Evolutionary conservation across 2,113 vertebrate species (phyloP), one percentile per base, ranked within the genome.

Genomic region (Hyperoodon ampullatus): DNA sequence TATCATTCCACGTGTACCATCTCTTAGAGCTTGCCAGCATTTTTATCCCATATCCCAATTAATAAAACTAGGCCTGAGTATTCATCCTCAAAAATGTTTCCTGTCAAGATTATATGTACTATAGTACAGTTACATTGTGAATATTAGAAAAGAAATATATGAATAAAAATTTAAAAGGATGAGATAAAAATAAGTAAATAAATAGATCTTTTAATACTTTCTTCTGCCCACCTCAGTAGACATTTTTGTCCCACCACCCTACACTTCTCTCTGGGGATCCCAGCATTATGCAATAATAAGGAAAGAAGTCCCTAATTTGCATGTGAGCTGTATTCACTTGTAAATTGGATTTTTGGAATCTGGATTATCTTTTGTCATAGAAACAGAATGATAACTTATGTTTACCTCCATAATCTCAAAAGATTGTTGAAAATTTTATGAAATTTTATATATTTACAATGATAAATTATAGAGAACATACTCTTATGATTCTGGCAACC

Each of bases 381-480:
- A 96, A 96, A 90, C 28, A 92, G 71, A 72, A 82, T 72, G 58
- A 26, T 88, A 71, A 74, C 42, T 96, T 95, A 66, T 77, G 77
- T 88, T 88, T 94, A 92, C 18, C 42, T 82, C 18, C 9, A 14
- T 91, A 84, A 90, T 68, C 21, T 91, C 21, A 66, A 50, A 85
- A 83, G 9, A 65, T 88, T 92, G 9, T 90, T 86, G 42, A 26
- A 39, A 39, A 39, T 39, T 39, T 39, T 39, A 39, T 39, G 3
- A 61, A 91, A 75, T 87, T 92, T 94, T 58, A 84, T 74, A 39
- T 95, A n/a, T 14, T 90, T 96, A 47, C 24, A 61, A 33, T 70
- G 39, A 33, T 88, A 95, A 78, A 65, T 87, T 13, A 3, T 82
- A 66, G 50, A 66, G 12, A 96, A 33, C 30, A 66, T 58, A 66